Conservation (phyloP, 2,113 vertebrate species). For the Gallinago undulata region DNA sequence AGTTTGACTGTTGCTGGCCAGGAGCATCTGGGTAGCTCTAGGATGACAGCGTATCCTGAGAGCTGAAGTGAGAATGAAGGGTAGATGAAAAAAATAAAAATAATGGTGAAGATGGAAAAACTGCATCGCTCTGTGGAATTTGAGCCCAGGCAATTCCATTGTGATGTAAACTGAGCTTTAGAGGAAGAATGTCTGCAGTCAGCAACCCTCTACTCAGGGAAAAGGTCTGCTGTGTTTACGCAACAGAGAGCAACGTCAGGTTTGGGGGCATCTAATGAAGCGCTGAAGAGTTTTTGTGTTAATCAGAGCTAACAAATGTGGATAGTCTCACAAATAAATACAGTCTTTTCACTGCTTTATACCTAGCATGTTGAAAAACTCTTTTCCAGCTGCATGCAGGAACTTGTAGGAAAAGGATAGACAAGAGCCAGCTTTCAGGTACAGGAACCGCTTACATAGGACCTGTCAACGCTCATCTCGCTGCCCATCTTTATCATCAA, state of each 20-base stretch:
- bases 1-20: background rate
- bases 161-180: background rate
- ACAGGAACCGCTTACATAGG: accelerated
- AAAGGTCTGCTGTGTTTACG: background rate
- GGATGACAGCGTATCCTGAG: background rate
- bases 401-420: background rate
- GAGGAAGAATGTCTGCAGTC: background rate
- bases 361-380: background rate
- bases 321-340: background rate
- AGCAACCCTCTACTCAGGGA: background rate
- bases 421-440: background rate
- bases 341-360: background rate
- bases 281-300: background rate
- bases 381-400: background rate
- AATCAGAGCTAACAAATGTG: background rate
- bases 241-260: background rate
- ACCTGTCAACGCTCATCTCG: background rate
- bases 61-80: background rate
- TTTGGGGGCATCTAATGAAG: background rate
- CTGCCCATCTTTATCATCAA: background rate
- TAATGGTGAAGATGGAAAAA: background rate
- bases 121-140: background rate
- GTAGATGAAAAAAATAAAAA: background rate
- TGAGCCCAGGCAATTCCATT: background rate
- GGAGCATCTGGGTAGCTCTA: background rate